A percentile compares a stretch with the other conserved stretches of the same genome.
These are phyloP conservation scores for Chrysomela aeneicollis DNA, from an alignment of 2,888 invertebrate genomes.

Conservation along the genomic window DNA sequence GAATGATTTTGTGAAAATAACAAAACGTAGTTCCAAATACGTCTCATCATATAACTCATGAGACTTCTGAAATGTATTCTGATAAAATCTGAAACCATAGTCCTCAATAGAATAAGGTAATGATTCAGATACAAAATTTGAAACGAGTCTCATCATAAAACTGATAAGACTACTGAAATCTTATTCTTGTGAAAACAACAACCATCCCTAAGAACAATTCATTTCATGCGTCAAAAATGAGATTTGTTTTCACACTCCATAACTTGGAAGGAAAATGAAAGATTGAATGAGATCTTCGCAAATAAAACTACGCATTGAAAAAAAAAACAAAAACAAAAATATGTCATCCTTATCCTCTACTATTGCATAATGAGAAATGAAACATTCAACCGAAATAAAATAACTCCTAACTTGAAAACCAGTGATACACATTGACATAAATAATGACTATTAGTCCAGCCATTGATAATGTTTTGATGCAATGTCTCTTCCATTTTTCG, in stretches of 20 bases:
- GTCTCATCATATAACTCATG: conserved; percentile 1
- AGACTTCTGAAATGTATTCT: neutral
- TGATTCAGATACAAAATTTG: neutral
- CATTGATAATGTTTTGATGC: neutral
- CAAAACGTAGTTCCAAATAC: neutral
- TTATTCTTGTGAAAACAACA: neutral
- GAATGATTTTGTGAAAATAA: neutral
- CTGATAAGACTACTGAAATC: conserved; percentile 25
- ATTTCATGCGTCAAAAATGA: neutral
- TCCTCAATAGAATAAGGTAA: neutral
- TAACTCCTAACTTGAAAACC: conserved; percentile 41
- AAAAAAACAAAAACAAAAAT: conserved; percentile 9
- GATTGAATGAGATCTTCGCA: conserved; percentile 16
- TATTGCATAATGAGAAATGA: conserved; percentile 5
- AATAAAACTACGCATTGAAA: conserved; percentile 3
- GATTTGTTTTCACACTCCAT: neutral
- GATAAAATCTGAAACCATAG: neutral
- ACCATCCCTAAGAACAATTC: neutral
- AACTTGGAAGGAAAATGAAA: neutral
- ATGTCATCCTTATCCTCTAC: conserved; percentile 7
- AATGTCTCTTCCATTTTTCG: no score
- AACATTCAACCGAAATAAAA: neutral
- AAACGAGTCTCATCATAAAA: conserved; percentile 32
- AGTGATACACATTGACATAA: conserved; percentile 30
- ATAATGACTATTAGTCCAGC: neutral